These are phyloP conservation scores for Rhopalosiphum maidis DNA, from an alignment of 1,140 invertebrate genomes.

Conservation along the genomic window DNA sequence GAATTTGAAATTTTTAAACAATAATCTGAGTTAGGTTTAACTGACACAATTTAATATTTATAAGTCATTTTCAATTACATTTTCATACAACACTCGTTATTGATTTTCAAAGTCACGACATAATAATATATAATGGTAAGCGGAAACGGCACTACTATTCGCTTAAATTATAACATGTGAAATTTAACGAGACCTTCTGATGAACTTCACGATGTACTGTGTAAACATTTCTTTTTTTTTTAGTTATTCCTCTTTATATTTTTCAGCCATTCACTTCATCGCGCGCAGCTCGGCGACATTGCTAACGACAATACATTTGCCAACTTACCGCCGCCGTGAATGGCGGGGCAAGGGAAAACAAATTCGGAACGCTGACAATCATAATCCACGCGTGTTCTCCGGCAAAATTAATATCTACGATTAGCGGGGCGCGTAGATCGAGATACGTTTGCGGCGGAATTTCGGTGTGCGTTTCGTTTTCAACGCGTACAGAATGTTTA, in stretches of 20 bases:
- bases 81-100: not conserved
- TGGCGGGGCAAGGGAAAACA: not conserved
- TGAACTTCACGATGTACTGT: not conserved
- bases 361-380: not conserved
- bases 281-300: not conserved
- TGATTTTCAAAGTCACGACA: not conserved
- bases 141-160: not conserved
- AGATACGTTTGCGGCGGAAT: not conserved
- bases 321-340: not conserved
- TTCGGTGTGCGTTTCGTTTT: not conserved
- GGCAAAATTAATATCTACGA: slow-evolving; percentile 10
- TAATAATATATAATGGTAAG: too few relatives aligned
- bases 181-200: too few relatives aligned
- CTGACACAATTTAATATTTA: not conserved
- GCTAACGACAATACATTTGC: not conserved
- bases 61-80: not conserved
- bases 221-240: not conserved
- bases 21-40: too few relatives aligned
- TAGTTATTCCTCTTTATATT: not conserved
- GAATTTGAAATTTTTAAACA: too few relatives aligned
- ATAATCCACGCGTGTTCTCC: not conserved
- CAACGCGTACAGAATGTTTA: not conserved
- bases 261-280: not conserved
- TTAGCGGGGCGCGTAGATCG: not conserved
- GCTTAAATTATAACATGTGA: not conserved